phyloP scores from a whole-genome alignment of 2,113 vertebrate genomes.

The Prionailurus viverrinus region DNA sequence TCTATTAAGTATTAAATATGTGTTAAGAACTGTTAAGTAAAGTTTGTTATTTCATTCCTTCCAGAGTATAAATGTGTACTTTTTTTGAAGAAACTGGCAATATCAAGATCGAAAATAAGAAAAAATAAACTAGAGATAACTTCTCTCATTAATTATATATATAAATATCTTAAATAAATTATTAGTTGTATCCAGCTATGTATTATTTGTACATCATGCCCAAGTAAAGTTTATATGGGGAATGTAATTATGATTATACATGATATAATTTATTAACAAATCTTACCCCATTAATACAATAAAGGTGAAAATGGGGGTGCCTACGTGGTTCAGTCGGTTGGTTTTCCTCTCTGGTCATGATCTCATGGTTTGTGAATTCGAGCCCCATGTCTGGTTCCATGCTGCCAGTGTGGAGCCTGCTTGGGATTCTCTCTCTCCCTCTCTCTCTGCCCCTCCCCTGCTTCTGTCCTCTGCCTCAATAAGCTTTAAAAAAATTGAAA shows the following conservation, averaged over 20 bases:
- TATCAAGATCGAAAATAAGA: not conserved
- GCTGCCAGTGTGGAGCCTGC: too few relatives aligned
- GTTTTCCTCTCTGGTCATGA: too few relatives aligned
- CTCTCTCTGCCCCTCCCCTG: too few relatives aligned
- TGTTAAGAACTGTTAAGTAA: not conserved
- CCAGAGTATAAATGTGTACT: not conserved
- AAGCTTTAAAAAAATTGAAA: not conserved
- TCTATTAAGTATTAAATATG: not conserved
- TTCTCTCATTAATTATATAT: not conserved
- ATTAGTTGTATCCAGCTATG: not conserved
- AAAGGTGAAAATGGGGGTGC: not conserved
- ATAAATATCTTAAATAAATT: not conserved
- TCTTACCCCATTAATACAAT: not conserved
- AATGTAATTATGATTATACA: not conserved
- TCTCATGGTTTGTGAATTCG: too few relatives aligned
- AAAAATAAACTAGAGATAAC: not conserved
- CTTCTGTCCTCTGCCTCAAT: too few relatives aligned
- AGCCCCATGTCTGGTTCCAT: too few relatives aligned
- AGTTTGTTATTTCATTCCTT: not conserved
- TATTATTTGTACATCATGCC: not conserved
- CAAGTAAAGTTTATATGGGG: not conserved
- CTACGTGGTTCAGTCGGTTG: too few relatives aligned
- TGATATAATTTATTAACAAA: not conserved
- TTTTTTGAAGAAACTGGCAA: not conserved
- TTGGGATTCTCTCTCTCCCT: too few relatives aligned